Evolutionary conservation across 1,140 invertebrate species (phyloP), one percentile per base, ranked within the genome.

Genomic region (Mamestra configurata): DNA sequence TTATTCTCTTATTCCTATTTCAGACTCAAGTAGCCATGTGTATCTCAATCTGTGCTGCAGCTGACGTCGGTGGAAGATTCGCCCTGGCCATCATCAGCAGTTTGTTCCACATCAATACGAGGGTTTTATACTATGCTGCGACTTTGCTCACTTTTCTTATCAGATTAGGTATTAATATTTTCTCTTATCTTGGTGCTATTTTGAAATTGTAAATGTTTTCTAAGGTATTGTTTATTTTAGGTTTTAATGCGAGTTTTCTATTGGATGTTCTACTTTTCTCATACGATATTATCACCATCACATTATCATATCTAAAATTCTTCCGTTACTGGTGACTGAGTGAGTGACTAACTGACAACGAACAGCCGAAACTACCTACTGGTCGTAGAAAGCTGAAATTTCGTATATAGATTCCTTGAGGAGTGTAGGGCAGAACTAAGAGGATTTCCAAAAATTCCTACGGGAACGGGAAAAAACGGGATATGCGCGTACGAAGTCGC

Each of bases 1-100:
- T 51, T 59, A 22, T 73, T 51, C 20, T 59, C 49, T 68, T 61
- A n/a, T n/a, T n/a, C 43, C 2, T n/a, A 3, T 90, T 90, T 31
- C 86, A 96, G 96, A 83, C 83, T 20, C 89, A 95, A 80, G 94
- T 95, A 0, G 96, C 96, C 11, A 93, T 86, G 8, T 95, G 96
- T 61, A 96, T 96, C 57, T 96, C 96, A 1, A 94, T 96, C 37
- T 93, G 95, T 18, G 95, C 95, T 0, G 95, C 94, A 0, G 95
- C 96, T 0, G 96, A 96, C 82, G 90, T 96, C 8, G 79, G 89
- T 0, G 96, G 96, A 0, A 90, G 96, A n/a, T 94, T 95, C 64
- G 88, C 91, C 22, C 84, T 96, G 4, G 95, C 95, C 0, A 15
- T 95, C 4, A 85, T 95, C 24, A 96, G 95, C 61, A 90, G 93